Base-by-base conservation (phyloP, 2,888 invertebrate species). In the Tuberolachnus salignus region DNA sequence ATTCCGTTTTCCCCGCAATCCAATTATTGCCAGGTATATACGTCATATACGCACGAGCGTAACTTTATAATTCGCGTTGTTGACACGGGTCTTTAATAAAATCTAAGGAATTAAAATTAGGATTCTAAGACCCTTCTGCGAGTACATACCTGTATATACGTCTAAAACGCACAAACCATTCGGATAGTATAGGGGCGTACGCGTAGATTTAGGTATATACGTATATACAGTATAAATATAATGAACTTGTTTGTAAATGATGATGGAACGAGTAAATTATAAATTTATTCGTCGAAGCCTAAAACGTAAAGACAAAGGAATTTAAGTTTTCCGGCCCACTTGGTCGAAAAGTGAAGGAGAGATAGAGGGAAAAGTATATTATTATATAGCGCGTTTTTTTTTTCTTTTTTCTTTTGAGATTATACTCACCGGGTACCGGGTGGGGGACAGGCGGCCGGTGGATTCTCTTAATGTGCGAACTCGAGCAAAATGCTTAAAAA, bases 311-410 rank as follows among this genome's bases (percentile, higher is more conserved):
- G 78, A 78, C 78, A 78, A 78, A 78, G 78, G 78, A 46, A 42
- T 67, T 78, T 61, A 69, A 78, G 78, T 69, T 69, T 78, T 78
- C 78, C 78, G 34, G 78, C 57, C 67, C 78, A 78, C 78, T 78
- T 78, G 78, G 59, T 78, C 51, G 67, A 75, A 75, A 75, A 75
- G 75, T 75, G 67, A 59, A 26, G 69, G 61, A 44, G 13, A 69
- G 46, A 75, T 59, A 46, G 55, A 44, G 49, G 67, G 49, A 46
- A 46, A 46, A 46, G 26, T n/a, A n/a, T 34, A 49, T 42, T 34
- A 34, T 34, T 34, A 34, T 34, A 34, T 34, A 34, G 3, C 3
- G 34, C 6, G 13, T 49, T 21, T 59, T 51, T 69, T 69, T 69
- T 74, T 49, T 21, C 49, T 51, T 69, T 69, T 69, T 74, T 78